These are phyloP conservation scores for Vireo altiloquus DNA, from an alignment of 2,113 vertebrate genomes.

Conservation along the genomic window DNA sequence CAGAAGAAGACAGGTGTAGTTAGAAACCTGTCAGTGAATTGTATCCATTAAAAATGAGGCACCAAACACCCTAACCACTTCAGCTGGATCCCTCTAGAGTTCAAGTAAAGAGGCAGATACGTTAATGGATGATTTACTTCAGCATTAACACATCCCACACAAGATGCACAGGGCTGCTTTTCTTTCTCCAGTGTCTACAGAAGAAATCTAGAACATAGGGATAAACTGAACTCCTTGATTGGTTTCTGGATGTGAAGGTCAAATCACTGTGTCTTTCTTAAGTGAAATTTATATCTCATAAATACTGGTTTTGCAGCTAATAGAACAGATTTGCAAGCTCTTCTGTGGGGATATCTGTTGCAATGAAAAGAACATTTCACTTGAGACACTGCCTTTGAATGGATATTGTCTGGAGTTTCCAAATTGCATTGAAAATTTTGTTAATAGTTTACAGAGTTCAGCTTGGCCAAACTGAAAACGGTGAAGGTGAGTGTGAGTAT, in stretches of 20 bases:
- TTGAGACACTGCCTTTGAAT: not conserved
- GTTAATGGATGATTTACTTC: not conserved
- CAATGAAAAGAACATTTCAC: not conserved
- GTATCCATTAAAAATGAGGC: not conserved
- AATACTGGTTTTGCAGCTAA: not conserved
- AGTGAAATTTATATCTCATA: not conserved
- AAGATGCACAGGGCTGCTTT: not conserved
- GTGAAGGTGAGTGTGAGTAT: fast-evolving
- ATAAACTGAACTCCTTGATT: not conserved
- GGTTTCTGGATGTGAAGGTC: not conserved
- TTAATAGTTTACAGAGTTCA: not conserved
- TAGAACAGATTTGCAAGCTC: not conserved
- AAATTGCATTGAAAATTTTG: not conserved
- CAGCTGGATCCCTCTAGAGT: not conserved
- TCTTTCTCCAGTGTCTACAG: not conserved
- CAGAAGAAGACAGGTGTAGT: not conserved
- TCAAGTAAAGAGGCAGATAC: not conserved
- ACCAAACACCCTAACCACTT: not conserved
- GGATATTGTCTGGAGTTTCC: not conserved
- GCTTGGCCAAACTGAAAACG: not conserved
- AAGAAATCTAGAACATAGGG: not conserved
- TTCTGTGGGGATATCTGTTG: not conserved
- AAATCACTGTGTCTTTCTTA: not conserved
- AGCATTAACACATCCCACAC: not conserved
- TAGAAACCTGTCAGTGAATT: not conserved